These are phyloP conservation scores for Corbicula japonica DNA, from an alignment of 2,888 invertebrate genomes.

Conservation along the genomic window DNA sequence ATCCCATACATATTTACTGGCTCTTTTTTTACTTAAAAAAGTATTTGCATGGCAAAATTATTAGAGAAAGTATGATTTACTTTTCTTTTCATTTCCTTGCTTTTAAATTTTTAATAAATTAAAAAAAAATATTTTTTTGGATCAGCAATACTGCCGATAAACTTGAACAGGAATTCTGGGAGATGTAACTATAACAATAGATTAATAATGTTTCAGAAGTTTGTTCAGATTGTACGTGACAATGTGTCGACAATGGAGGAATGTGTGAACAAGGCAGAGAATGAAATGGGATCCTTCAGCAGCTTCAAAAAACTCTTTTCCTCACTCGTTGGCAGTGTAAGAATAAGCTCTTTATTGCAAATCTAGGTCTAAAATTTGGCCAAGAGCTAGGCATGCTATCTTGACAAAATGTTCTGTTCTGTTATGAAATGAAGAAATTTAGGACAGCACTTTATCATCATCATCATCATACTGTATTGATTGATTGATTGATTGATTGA, in stretches of 20 bases:
- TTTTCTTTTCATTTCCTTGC: neutral
- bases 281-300: slow-evolving; percentile 79
- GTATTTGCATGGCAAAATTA: neutral
- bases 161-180: no score
- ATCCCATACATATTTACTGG: neutral
- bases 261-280: slow-evolving; percentile 79
- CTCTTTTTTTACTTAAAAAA: neutral
- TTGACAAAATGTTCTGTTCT: no score
- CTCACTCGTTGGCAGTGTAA: slow-evolving; percentile 77
- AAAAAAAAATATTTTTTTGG: no score
- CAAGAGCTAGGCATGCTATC: no score
- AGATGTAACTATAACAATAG: no score
- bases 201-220: slow-evolving; percentile 79
- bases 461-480: no score
- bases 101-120: neutral
- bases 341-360: no score
- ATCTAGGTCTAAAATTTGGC: no score
- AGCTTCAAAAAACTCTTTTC: slow-evolving; percentile 82
- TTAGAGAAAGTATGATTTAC: neutral
- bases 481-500: no score
- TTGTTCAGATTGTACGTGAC: slow-evolving; percentile 79
- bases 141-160: no score
- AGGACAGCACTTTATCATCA: no score
- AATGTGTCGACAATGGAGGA: slow-evolving; percentile 79
- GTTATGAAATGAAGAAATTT: no score